phyloP scores from a whole-genome alignment of 2,888 invertebrate species.

The Eustalomyia histrio region DNA sequence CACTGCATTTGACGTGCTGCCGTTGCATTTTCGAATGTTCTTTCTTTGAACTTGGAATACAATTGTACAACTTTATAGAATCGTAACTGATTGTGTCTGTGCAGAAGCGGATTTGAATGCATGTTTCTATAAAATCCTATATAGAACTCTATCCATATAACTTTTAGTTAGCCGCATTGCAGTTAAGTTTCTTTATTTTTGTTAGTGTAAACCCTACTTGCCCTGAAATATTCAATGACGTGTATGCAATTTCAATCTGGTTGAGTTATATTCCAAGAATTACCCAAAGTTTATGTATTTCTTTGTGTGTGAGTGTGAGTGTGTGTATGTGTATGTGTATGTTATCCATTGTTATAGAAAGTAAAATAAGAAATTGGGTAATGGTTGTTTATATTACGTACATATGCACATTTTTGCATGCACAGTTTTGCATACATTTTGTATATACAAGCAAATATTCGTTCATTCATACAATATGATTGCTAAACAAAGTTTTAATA shows the following conservation, averaged over 20 bases:
- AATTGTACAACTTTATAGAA: background rate
- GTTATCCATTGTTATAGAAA: conserved; percentile 13
- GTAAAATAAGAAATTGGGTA: conserved; percentile 46
- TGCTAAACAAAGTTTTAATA: conserved; percentile 35
- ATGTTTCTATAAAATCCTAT: background rate
- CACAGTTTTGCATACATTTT: background rate
- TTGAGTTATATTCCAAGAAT: conserved; percentile 48
- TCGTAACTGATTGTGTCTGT: conserved; percentile 32
- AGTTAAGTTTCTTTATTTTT: conserved; percentile 38
- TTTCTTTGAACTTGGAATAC: conserved; percentile 22
- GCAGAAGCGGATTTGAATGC: conserved; percentile 4
- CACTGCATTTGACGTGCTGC: conserved; percentile 58
- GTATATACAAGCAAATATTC: conserved; percentile 10
- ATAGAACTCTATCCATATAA: conserved; percentile 9
- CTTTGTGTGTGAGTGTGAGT: background rate
- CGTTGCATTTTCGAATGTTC: conserved; percentile 50
- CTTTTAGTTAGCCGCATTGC: conserved; percentile 59
- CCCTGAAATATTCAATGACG: conserved; percentile 44
- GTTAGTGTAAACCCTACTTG: background rate
- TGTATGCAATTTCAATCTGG: conserved; percentile 54
- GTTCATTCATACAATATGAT: conserved; percentile 21
- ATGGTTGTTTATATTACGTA: conserved; percentile 9
- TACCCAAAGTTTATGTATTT: conserved; percentile 29
- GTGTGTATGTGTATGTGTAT: too few species aligned
- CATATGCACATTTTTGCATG: background rate